These are phyloP conservation scores for Cranoglanis bouderius DNA, from an alignment of 2,113 vertebrate genomes.

Conservation along the genomic window DNA sequence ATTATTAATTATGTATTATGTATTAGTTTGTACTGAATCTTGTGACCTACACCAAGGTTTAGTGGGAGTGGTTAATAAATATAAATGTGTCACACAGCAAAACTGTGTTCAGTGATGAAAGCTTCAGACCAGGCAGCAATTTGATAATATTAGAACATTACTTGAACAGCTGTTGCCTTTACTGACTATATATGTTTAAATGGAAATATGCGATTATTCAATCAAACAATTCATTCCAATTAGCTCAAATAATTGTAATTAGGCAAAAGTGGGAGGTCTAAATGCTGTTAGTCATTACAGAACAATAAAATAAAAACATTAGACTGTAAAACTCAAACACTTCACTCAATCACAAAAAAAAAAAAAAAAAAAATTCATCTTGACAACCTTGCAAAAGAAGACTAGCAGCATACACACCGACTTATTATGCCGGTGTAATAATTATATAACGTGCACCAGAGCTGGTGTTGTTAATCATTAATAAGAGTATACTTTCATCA, in stretches of 20 bases:
- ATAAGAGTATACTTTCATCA: constrained; percentile 2
- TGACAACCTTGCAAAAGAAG: neutral
- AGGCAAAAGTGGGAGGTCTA: neutral
- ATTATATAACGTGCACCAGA: neutral
- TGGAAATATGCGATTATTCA: neutral
- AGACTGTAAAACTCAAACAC: neutral
- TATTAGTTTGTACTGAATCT: neutral
- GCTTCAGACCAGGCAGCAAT: neutral
- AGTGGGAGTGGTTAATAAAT: neutral
- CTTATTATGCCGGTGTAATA: neutral
- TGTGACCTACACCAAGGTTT: neutral
- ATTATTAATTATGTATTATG: neutral
- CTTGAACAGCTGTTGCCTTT: neutral
- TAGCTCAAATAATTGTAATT: neutral
- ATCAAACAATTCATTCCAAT: neutral
- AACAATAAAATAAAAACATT: neutral
- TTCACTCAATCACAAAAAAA: neutral
- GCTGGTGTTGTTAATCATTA: constrained; percentile 1
- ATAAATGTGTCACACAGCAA: neutral
- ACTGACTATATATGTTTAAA: neutral
- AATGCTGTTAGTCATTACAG: neutral
- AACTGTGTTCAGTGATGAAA: neutral
- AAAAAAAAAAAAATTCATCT: neutral
- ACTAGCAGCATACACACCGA: neutral
- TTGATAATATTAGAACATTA: neutral